Conservation (phyloP, 2,113 vertebrate genomes). For the Prietella phreatophila region DNA sequence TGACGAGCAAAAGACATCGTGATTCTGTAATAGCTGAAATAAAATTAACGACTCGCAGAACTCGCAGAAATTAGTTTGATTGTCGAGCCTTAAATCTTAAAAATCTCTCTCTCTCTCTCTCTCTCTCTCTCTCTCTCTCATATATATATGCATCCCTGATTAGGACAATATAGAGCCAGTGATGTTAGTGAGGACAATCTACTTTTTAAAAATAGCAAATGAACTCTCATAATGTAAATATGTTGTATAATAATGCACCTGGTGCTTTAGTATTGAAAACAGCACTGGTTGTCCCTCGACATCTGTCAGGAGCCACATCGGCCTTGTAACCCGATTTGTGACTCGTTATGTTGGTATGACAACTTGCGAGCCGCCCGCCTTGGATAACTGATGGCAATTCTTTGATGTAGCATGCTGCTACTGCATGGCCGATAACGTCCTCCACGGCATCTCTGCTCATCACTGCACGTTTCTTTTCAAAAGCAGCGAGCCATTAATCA, state of each 20-base stretch:
- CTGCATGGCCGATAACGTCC: slow-evolving; percentile 11
- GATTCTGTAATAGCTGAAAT: not conserved
- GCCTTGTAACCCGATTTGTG: slow-evolving; percentile 33
- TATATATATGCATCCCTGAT: no score
- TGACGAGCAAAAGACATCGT: not conserved
- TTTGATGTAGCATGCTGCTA: not conserved
- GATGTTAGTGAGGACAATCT: not conserved
- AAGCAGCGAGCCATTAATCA: slow-evolving; percentile 5
- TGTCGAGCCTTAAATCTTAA: not conserved
- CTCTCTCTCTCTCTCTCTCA: no score
- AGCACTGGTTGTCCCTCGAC: slow-evolving; percentile 5
- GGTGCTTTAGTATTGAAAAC: not conserved
- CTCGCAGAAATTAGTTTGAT: not conserved
- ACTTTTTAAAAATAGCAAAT: not conserved
- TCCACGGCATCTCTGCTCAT: not conserved
- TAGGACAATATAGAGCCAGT: not conserved
- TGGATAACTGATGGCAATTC: slow-evolving; percentile 18
- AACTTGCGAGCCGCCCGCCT: not conserved
- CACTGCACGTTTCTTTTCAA: not conserved
- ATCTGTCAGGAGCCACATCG: slow-evolving; percentile 26
- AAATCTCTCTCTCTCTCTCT: no score
- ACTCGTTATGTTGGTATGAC: slow-evolving; percentile 15
- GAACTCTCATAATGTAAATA: not conserved
- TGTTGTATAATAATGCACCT: slow-evolving; percentile 2
- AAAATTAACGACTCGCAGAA: not conserved